Percentiles rank a stretch among this genome's conserved stretches.
Evolutionary conservation across 2,797 vertebrate genomes (phyloP).

Genomic region (Rhincodon typus): DNA sequence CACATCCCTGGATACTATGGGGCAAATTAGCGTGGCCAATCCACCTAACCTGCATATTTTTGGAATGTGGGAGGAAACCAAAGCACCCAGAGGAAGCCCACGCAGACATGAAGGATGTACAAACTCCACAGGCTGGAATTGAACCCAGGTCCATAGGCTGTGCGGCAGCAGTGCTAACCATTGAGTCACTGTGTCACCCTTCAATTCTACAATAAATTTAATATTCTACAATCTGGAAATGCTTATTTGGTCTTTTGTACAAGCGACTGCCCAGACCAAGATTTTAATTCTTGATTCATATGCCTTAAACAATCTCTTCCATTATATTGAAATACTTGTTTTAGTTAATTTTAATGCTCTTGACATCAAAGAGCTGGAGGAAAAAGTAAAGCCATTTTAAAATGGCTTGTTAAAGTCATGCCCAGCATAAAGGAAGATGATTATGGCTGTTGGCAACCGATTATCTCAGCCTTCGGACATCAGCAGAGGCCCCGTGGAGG

Average conservation of each 20-base stretch:
- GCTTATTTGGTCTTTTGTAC: neutral
- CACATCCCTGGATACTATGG: too few relatives aligned
- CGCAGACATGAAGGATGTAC: too few relatives aligned
- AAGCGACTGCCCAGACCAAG: neutral
- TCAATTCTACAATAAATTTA: too few relatives aligned
- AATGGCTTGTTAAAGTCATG: neutral
- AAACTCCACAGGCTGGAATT: too few relatives aligned
- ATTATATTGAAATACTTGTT: neutral
- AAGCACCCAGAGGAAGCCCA: too few relatives aligned
- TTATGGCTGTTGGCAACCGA: neutral
- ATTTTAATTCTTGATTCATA: neutral
- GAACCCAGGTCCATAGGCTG: too few relatives aligned
- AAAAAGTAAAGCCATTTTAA: neutral
- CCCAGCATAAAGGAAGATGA: neutral
- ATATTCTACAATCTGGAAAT: neutral
- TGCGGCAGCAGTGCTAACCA: too few relatives aligned
- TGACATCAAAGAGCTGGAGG: neutral
- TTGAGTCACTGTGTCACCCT: too few relatives aligned
- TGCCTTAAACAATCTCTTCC: neutral
- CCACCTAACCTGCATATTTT: too few relatives aligned
- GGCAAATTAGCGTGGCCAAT: too few relatives aligned
- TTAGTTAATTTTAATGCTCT: neutral
- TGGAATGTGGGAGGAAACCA: too few relatives aligned
- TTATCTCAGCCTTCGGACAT: neutral
- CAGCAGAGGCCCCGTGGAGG: neutral